These are phyloP conservation scores for Falco naumanni DNA, from an alignment of 2,797 vertebrate genomes.

Conservation along the genomic window DNA sequence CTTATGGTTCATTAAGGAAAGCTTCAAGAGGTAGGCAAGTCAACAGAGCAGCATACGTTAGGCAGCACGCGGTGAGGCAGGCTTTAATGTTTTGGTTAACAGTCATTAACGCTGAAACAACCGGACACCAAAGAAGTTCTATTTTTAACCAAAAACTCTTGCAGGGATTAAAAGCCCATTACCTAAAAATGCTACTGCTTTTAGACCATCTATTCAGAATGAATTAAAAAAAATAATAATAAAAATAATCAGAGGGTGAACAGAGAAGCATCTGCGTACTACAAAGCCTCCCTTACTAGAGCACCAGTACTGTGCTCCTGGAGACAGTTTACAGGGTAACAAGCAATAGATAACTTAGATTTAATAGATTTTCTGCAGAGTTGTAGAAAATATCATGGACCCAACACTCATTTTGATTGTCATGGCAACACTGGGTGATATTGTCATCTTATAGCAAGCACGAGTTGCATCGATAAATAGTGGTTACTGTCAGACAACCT, in stretches of 20 bases:
- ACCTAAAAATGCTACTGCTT: background rate
- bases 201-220: background rate
- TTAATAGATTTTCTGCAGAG: slow-evolving; percentile 35
- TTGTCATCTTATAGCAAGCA: slow-evolving; percentile 30
- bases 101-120: background rate
- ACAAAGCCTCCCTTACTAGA: background rate
- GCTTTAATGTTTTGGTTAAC: background rate
- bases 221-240: background rate
- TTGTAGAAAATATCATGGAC: slow-evolving; percentile 23
- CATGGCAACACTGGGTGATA: slow-evolving; percentile 49
- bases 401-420: slow-evolving; percentile 47
- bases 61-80: background rate
- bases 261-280: background rate
- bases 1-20: background rate
- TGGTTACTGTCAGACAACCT: slow-evolving; percentile 42
- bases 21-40: background rate
- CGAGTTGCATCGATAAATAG: slow-evolving; percentile 52
- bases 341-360: slow-evolving; percentile 25
- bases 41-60: background rate
- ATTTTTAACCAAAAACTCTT: background rate
- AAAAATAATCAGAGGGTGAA: background rate
- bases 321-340: background rate
- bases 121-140: background rate
- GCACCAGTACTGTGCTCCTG: background rate
- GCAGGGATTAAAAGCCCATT: background rate